These are phyloP conservation scores for Vireo griseus DNA, from an alignment of 2,797 vertebrate genomes.

Conservation along the genomic window DNA sequence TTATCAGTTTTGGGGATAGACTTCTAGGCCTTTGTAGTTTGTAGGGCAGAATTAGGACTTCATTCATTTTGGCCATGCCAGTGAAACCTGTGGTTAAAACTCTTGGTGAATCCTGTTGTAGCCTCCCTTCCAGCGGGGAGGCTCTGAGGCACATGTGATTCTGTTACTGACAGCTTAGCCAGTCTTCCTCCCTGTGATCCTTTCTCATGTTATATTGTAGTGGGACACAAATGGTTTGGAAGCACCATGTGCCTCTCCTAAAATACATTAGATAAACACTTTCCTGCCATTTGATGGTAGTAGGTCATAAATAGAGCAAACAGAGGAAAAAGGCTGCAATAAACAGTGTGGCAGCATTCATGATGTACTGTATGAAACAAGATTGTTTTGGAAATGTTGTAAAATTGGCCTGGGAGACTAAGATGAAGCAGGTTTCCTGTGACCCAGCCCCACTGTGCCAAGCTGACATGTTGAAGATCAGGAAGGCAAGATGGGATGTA, in stretches of 20 bases:
- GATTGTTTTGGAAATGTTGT: neutral
- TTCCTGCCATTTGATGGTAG: constrained; percentile 13
- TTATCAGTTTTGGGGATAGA: neutral
- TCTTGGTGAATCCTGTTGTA: neutral
- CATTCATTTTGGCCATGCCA: neutral
- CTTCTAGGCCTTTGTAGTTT: neutral
- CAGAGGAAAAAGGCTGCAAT: neutral
- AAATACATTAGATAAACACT: neutral
- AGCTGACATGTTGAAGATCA: neutral
- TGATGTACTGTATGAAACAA: neutral
- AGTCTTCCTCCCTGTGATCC: neutral
- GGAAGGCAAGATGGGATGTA: neutral
- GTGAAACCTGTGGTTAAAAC: neutral
- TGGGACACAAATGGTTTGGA: constrained; percentile 23
- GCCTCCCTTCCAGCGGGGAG: neutral
- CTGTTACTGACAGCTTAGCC: neutral
- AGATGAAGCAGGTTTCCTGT: neutral
- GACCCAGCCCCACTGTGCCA: neutral
- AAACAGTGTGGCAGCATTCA: neutral
- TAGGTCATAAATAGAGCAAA: neutral
- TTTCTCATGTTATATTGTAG: neutral
- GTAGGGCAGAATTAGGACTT: neutral
- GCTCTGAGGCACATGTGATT: neutral
- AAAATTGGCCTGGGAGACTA: neutral
- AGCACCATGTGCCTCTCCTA: neutral